Base-by-base conservation (phyloP, 2,888 invertebrate genomes). In the Meteorus cinctellus region DNA sequence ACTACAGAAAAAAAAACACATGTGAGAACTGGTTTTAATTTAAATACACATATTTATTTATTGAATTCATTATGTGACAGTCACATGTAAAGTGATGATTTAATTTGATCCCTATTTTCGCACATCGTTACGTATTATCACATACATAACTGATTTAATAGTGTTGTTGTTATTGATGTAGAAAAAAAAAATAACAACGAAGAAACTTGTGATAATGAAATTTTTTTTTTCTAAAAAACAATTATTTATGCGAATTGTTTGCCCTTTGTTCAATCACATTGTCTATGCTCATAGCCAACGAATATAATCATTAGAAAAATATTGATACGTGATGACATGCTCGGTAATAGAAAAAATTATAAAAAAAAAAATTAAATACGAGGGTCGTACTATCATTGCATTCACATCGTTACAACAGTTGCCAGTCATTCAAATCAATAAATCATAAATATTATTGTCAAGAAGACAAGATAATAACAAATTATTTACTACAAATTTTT, bases 201-300 rank as follows among this genome's bases (percentile, higher is more conserved):
- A 24, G 19, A 19, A 55, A 55, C 19, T 19, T 3, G n/a, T 48
- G 48, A 16, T n/a, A 16, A 48, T 5, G 5, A 48, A 48, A 48
- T n/a, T 48, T 41, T 41, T 41, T n/a, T n/a, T 41, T 41, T 41
- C 34, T 34, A 8, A 1, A 48, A 48, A 48, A 16, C 16, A 48
- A 48, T 55, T 19, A 55, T 55, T 55, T 55, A 19, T 55, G n/a
- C n/a, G 55, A 55, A 55, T 55, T 55, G 1, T 55, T 55, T 55
- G 19, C 19, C 55, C 19, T 55, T 55, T 19, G 19, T 55, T 8
- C 55, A 55, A 6, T 6, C 24, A 55, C 55, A n/a, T 24, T 19
- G 55, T 55, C 6, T 24, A 19, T 55, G 19, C 41, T 41, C 12
- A 41, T 19, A 55, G 55, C 8, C 24, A n/a, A 19, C 19, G 8